Evolutionary conservation across 2,797 vertebrate species (phyloP).

Genomic region (Halcyon smyrnensis): DNA sequence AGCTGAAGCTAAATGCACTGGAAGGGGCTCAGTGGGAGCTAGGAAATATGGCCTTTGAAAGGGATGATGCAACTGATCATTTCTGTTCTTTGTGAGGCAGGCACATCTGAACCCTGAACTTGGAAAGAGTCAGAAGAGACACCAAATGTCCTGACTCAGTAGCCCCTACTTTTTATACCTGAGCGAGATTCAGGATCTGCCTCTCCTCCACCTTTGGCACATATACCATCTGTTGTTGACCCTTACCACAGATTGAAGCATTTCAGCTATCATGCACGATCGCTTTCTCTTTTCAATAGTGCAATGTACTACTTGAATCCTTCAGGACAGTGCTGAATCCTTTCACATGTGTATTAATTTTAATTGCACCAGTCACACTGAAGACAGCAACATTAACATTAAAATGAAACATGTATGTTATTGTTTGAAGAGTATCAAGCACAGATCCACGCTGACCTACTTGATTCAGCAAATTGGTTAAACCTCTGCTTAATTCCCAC

Average conservation of each 20-base stretch:
- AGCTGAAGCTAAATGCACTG: background rate
- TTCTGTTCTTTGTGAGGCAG: background rate
- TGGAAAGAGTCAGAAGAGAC: background rate
- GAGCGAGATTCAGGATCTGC: background rate
- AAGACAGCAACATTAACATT: background rate
- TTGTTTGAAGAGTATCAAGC: background rate
- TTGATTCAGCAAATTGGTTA: background rate
- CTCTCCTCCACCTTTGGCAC: background rate
- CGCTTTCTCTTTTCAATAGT: background rate
- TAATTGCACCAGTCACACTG: background rate
- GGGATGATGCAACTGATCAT: rapidly evolving
- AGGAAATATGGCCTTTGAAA: background rate
- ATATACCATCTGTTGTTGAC: background rate
- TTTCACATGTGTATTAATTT: background rate
- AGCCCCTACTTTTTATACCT: background rate
- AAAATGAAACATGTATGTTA: background rate
- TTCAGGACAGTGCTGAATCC: background rate
- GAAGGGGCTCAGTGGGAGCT: background rate
- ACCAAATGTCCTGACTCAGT: background rate
- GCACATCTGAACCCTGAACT: background rate
- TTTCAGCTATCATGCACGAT: background rate
- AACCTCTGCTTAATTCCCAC: background rate
- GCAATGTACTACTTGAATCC: background rate
- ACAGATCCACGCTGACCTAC: background rate
- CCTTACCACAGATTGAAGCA: background rate